These are phyloP conservation scores for Coptodon bakossiorum DNA, from an alignment of 2,113 vertebrate genomes.

Conservation along the genomic window DNA sequence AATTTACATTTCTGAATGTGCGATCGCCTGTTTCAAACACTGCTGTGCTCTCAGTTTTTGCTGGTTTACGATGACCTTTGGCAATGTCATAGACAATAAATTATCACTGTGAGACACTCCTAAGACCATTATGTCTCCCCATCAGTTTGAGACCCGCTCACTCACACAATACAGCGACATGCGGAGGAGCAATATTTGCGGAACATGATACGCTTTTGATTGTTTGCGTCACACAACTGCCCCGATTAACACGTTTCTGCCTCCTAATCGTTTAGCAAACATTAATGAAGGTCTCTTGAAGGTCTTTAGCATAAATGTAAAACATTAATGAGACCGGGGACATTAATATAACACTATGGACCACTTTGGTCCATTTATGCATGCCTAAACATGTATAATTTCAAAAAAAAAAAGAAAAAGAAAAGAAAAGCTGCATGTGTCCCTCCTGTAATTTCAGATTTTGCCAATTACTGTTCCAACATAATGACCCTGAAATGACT, in stretches of 20 bases:
- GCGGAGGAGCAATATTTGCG: not conserved
- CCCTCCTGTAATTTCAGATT: not conserved
- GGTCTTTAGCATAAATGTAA: slow-evolving; percentile 6
- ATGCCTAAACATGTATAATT: not conserved
- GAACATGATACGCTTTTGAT: not conserved
- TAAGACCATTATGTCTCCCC: not conserved
- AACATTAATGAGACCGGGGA: not conserved
- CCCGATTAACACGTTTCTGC: not conserved
- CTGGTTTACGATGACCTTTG: slow-evolving; percentile 43
- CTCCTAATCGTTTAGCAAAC: not conserved
- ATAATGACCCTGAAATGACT: slow-evolving; percentile 1
- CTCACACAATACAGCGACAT: not conserved
- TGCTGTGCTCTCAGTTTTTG: slow-evolving; percentile 17
- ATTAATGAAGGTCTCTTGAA: slow-evolving; percentile 41
- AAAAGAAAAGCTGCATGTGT: not conserved
- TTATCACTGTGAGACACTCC: slow-evolving; percentile 4
- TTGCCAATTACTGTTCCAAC: not conserved
- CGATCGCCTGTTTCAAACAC: not conserved
- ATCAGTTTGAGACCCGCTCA: not conserved
- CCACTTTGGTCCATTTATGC: not conserved
- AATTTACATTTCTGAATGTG: slow-evolving; percentile 30
- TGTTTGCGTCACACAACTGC: not conserved
- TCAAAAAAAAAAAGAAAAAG: not conserved
- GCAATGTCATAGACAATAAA: slow-evolving; percentile 8
- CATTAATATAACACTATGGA: not conserved